Conservation (phyloP, 2,113 vertebrate species). For the Pteruthius melanotis region DNA sequence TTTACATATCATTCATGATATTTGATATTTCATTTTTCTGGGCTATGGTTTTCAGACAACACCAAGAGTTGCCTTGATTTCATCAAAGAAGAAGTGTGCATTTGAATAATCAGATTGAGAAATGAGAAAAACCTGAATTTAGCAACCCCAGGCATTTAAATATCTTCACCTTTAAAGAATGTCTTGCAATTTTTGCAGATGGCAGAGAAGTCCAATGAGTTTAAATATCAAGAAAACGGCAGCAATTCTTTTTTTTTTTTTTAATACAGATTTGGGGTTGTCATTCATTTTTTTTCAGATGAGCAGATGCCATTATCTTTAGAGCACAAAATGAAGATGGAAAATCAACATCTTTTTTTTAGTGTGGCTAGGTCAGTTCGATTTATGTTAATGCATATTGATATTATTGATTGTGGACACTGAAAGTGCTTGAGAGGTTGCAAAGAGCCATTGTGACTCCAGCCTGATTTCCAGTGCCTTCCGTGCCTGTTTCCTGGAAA, state of each 20-base stretch:
- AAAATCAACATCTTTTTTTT: neutral
- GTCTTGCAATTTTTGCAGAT: neutral
- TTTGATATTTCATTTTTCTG: neutral
- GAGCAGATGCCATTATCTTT: neutral
- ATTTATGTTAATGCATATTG: neutral
- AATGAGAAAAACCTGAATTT: neutral
- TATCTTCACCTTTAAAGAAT: neutral
- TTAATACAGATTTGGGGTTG: neutral
- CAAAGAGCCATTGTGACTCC: neutral
- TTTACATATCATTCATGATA: neutral
- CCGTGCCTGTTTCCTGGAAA: neutral
- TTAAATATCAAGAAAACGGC: neutral
- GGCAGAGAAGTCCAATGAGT: neutral
- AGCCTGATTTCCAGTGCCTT: neutral
- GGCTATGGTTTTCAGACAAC: neutral
- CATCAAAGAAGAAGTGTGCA: neutral
- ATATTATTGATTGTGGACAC: neutral
- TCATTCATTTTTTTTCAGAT: neutral
- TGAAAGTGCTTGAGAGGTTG: neutral
- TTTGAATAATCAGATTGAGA: neutral
- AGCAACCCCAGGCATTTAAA: neutral
- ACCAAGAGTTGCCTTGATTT: neutral
- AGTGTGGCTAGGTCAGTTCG: neutral
- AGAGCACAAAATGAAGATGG: neutral
- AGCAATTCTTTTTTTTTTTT: neutral